A percentile compares a stretch with the other conserved stretches of the same genome.
Conservation (phyloP, 2,113 vertebrate genomes). For the Sprattus sprattus region DNA sequence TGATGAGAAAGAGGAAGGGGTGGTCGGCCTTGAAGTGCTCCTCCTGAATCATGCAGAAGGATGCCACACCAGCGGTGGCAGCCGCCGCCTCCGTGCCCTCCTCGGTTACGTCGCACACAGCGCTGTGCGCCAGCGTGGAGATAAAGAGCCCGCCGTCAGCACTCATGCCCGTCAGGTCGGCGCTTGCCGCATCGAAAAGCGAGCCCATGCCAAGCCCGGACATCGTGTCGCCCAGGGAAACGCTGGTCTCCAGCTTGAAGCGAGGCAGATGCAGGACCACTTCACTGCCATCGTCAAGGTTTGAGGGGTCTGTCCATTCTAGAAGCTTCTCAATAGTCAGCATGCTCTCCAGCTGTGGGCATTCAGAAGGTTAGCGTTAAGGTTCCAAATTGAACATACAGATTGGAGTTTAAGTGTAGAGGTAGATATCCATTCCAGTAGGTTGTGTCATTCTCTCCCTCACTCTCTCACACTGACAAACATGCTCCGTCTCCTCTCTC, state of each 20-base stretch:
- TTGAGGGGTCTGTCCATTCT: slow-evolving; percentile 79
- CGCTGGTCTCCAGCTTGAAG: slow-evolving; percentile 86
- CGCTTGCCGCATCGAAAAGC: slow-evolving; percentile 70
- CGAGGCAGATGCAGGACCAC: slow-evolving; percentile 77
- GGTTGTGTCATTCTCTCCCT: neutral
- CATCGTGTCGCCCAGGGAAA: slow-evolving; percentile 74
- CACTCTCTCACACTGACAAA: neutral
- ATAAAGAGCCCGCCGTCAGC: slow-evolving; percentile 74
- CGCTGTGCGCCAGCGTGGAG: slow-evolving; percentile 84
- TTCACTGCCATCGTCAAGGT: slow-evolving; percentile 65
- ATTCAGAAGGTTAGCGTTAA: neutral
- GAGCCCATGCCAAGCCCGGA: slow-evolving; percentile 76
- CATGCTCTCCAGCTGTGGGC: slow-evolving; percentile 79
- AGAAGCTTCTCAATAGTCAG: slow-evolving; percentile 77
- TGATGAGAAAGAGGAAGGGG: slow-evolving; percentile 91
- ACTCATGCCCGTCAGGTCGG: slow-evolving; percentile 87
- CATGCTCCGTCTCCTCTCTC: too few relatives aligned
- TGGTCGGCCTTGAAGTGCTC: slow-evolving; percentile 81
- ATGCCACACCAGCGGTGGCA: slow-evolving; percentile 73
- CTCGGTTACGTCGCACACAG: slow-evolving; percentile 91
- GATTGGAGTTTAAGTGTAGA: neutral
- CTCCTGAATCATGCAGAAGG: slow-evolving; percentile 65
- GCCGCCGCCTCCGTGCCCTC: slow-evolving; percentile 90
- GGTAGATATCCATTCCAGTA: neutral
- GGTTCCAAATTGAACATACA: neutral